phyloP scores from a whole-genome alignment of 1,140 invertebrate genomes.

The Teleopsis dalmanni region DNA sequence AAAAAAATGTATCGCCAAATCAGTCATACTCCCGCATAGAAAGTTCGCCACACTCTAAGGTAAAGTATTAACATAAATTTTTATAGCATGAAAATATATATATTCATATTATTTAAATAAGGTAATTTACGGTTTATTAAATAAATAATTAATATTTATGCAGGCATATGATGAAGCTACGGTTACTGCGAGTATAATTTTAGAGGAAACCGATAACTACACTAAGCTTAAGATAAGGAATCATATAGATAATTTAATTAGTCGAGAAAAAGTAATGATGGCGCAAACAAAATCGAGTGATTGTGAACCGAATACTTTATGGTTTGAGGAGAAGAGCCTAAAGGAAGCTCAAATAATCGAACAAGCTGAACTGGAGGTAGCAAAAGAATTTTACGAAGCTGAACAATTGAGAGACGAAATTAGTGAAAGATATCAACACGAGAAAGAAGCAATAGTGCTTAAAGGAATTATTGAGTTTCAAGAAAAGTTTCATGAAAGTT shows the following conservation, averaged over 20 bases:
- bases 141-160: no score
- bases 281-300: constrained; percentile 3
- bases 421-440: constrained; percentile 19
- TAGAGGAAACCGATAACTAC: constrained; percentile 20
- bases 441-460: constrained; percentile 25
- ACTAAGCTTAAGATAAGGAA: constrained; percentile 22
- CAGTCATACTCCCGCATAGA: constrained; percentile 2
- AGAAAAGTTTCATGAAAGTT: constrained; percentile 23
- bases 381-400: constrained; percentile 19
- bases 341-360: constrained; percentile 12
- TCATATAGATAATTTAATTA: constrained; percentile 19
- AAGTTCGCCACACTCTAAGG: not conserved
- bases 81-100: not conserved
- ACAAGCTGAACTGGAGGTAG: constrained; percentile 22
- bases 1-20: not conserved
- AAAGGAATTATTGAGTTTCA: constrained; percentile 31
- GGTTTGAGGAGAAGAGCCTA: constrained; percentile 11
- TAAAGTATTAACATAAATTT: not conserved
- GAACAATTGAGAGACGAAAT: constrained; percentile 18
- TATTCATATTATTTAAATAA: not conserved
- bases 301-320: not conserved
- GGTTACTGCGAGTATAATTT: constrained; percentile 6
- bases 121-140: not conserved
- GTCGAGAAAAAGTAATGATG: not conserved
- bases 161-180: constrained; percentile 10